phyloP scores from a whole-genome alignment of 2,888 invertebrate genomes.

The Apeira syringaria region DNA sequence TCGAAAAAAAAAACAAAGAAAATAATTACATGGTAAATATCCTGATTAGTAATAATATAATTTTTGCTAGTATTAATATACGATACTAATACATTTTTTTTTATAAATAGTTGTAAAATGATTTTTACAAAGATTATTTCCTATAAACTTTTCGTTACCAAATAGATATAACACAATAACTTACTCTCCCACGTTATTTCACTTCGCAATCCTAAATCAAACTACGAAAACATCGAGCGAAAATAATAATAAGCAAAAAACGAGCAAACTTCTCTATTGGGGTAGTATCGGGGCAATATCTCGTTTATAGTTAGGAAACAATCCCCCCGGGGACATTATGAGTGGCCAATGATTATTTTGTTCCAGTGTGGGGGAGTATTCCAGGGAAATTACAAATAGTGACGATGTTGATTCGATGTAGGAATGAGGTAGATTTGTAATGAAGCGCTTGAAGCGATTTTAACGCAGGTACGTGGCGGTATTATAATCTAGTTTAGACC shows the following conservation, averaged over 20 bases:
- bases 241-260: slow-evolving; percentile 59
- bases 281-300: slow-evolving; percentile 60
- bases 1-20: too few species aligned
- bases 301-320: slow-evolving; percentile 68
- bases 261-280: slow-evolving; percentile 50
- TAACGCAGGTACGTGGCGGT: too few species aligned
- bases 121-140: neutral
- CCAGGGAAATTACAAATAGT: slow-evolving; percentile 18
- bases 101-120: too few species aligned
- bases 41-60: too few species aligned
- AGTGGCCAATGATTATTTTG: slow-evolving; percentile 81
- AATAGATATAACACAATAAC: neutral
- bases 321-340: slow-evolving; percentile 68
- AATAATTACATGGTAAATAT: too few species aligned
- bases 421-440: too few species aligned
- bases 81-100: too few species aligned
- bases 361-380: slow-evolving; percentile 48
- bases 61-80: too few species aligned
- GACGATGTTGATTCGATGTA: neutral
- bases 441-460: too few species aligned
- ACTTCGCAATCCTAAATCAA: slow-evolving; percentile 20
- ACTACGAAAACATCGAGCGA: slow-evolving; percentile 13
- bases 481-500: too few species aligned
- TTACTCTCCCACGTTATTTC: slow-evolving; percentile 14
- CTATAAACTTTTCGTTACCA: neutral